Base-by-base conservation (phyloP, 2,113 vertebrate genomes). In the Alligator mississippiensis region DNA sequence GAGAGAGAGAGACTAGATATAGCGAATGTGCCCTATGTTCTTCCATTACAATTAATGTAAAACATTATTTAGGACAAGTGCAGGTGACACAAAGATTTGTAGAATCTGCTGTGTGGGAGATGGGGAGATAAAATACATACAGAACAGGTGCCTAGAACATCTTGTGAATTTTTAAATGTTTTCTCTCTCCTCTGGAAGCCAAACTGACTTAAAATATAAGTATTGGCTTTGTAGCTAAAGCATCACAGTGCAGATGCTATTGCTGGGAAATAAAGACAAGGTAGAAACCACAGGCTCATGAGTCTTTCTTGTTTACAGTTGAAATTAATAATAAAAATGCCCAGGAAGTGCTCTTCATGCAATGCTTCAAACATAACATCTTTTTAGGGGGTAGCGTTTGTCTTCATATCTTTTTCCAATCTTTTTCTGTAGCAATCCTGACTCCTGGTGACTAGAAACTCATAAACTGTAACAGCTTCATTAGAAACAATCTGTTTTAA, bases 401-500 rank as follows among this genome's bases (percentile, higher is more conserved):
- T 77, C 75, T 66, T 81, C 70, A 58, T 28, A 28, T 82, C 59
- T 92, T 64, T 94, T 80, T 72, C 61, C 86, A 91, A 79, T 59
- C 70, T 10, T 61, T 78, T 68, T 83, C 66, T 0, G 1, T 2
- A 4, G 91, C 88, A 5, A 77, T 93, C 16, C 64, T 84, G 77
- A 38, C 90, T 96, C 1, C 1, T 70, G 3, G 1, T 58, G 84
- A 92, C 77, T 92, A n/a, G 97, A 97, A 97, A 97, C 89, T 90
- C 96, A 92, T 97, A 95, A 96, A 96, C 84, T 77, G 64, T 68
- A 70, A 88, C 77, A 72, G 63, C 90, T 93, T 96, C 88, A 64
- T 93, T 92, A 97, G 96, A 89, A 96, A 92, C 75, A 81, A 30
- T 89, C 90, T 90, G 77, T 80, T 96, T 95, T 93, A 92, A 94